Percentiles rank a stretch among this genome's conserved stretches.
phyloP scores from a whole-genome alignment of 1,140 invertebrate species.

The Coptotermes formosanus region DNA sequence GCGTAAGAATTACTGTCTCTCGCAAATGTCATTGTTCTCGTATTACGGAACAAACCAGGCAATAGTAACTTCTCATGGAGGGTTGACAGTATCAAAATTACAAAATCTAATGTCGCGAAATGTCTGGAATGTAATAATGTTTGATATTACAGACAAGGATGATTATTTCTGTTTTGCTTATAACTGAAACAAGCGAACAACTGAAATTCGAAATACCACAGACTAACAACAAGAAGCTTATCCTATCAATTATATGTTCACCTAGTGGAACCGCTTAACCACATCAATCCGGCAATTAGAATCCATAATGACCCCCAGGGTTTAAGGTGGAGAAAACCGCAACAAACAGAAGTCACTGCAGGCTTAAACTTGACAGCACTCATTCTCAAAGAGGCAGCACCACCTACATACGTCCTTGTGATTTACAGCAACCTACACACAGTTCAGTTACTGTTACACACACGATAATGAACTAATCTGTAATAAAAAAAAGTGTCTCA shows the following conservation, averaged over 20 bases:
- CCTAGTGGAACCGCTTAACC: constrained; percentile 5
- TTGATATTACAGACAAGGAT: neutral
- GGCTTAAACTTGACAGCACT: neutral
- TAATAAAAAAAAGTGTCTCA: too few species aligned
- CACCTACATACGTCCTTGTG: too few species aligned
- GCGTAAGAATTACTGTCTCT: too few species aligned
- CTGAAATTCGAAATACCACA: neutral
- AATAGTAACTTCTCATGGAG: neutral
- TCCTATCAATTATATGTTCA: constrained; percentile 14
- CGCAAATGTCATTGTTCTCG: too few species aligned
- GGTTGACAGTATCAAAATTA: neutral
- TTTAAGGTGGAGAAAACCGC: neutral
- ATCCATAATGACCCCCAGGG: neutral
- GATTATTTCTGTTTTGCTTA: neutral
- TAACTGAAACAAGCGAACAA: neutral
- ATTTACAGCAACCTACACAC: too few species aligned
- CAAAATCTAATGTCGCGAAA: neutral
- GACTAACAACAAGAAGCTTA: constrained; percentile 4
- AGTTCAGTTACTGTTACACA: too few species aligned
- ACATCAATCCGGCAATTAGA: constrained; percentile 7
- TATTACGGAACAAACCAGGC: too few species aligned
- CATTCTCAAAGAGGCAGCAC: neutral
- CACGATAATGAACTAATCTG: too few species aligned
- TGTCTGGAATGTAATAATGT: neutral
- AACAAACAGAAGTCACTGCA: neutral